Evolutionary conservation across 2,797 vertebrate species (phyloP).

Genomic region (Hoplostethus mediterraneus): DNA sequence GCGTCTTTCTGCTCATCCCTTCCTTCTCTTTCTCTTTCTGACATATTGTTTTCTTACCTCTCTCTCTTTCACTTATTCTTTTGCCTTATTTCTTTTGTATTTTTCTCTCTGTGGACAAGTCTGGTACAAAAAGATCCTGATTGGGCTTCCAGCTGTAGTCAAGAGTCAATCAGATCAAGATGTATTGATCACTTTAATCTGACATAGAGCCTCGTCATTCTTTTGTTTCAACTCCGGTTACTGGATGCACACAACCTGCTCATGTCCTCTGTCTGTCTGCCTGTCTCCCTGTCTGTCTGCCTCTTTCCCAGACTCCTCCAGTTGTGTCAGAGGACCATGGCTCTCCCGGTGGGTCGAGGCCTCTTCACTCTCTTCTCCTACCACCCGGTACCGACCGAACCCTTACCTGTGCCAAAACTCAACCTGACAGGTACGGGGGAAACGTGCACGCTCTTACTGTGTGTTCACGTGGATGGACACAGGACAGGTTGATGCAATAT

Average conservation of each 20-base stretch:
- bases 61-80: neutral
- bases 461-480: too few species aligned
- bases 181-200: too few species aligned
- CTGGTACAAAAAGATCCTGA: too few species aligned
- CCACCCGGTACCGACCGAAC: conserved; percentile 95
- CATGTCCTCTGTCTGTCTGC: neutral
- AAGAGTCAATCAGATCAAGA: too few species aligned
- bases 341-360: conserved; percentile 94
- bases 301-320: conserved; percentile 83
- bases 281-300: conserved; percentile 2
- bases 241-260: too few species aligned
- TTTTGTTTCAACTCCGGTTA: neutral
- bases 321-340: conserved; percentile 97
- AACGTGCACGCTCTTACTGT: neutral
- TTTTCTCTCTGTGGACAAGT: neutral
- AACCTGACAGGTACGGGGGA: conserved; percentile 91
- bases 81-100: neutral
- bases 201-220: too few species aligned
- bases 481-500: too few species aligned
- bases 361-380: conserved; percentile 98
- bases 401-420: conserved; percentile 94
- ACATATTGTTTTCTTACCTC: too few species aligned
- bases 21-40: neutral
- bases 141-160: too few species aligned
- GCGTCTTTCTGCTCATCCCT: neutral